Conservation (phyloP, 2,797 vertebrate species). For the Ispidina picta region DNA sequence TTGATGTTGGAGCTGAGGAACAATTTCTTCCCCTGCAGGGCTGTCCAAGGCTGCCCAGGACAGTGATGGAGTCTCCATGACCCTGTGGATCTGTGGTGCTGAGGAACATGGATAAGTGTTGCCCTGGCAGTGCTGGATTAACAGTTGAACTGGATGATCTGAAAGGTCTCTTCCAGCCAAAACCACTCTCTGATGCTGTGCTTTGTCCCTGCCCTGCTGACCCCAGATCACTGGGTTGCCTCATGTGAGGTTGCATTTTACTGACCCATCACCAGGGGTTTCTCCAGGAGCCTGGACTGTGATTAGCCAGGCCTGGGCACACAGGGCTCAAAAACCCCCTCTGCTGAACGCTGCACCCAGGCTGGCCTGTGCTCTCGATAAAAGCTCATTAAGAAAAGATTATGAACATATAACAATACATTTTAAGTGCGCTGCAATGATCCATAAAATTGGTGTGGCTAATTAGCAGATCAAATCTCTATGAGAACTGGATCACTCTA, state of each 20-base stretch:
- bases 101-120: neutral
- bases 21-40: too few species aligned
- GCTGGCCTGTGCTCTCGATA: constrained; percentile 77
- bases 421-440: constrained; percentile 83
- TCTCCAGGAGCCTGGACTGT: neutral
- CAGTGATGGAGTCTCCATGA: too few species aligned
- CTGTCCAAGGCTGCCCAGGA: too few species aligned
- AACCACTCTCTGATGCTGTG: neutral
- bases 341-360: constrained; percentile 1
- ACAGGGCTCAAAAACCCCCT: neutral
- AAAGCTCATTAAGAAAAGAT: constrained; percentile 83
- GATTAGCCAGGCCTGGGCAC: constrained; percentile 6
- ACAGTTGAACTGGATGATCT: neutral
- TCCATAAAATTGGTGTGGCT: constrained; percentile 84
- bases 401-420: constrained; percentile 82
- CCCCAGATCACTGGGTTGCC: neutral
- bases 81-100: neutral
- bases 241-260: neutral
- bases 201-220: neutral
- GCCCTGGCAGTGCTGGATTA: neutral
- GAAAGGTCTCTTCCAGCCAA: neutral
- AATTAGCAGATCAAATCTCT: constrained; percentile 86
- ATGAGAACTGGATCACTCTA: constrained; percentile 79
- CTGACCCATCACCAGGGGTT: neutral
- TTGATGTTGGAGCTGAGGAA: too few species aligned